Conservation (phyloP, 2,888 invertebrate genomes). For the Chrysomela aeneicollis region DNA sequence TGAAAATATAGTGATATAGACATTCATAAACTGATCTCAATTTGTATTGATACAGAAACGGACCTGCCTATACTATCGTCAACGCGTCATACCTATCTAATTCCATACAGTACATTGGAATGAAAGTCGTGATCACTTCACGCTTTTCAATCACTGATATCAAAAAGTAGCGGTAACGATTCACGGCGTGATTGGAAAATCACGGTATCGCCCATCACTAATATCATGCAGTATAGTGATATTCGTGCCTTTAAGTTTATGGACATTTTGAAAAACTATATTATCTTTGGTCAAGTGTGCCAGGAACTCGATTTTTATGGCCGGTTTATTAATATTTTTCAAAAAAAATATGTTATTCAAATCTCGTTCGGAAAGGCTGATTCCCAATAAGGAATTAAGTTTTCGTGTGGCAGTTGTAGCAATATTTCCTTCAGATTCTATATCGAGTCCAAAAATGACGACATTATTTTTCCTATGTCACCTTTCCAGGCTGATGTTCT, state of each 20-base stretch:
- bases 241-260: neutral
- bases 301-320: neutral
- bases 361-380: slow-evolving; percentile 4
- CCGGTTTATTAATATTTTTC: too few relatives aligned
- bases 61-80: too few relatives aligned
- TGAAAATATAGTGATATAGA: too few relatives aligned
- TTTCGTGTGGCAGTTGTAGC: neutral
- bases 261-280: neutral
- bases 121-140: too few relatives aligned
- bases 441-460: slow-evolving; percentile 1
- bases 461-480: neutral
- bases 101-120: too few relatives aligned
- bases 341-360: neutral
- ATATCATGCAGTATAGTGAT: neutral
- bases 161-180: too few relatives aligned
- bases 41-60: too few relatives aligned
- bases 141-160: too few relatives aligned
- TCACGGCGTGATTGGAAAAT: too few relatives aligned
- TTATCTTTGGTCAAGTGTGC: slow-evolving; percentile 1
- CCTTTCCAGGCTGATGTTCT: neutral
- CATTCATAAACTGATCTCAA: too few relatives aligned
- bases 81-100: too few relatives aligned
- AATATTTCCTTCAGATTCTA: neutral
- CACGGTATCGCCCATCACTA: too few relatives aligned
- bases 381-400: neutral